A percentile compares a stretch with the other conserved stretches of the same genome.
These are phyloP conservation scores for Temnothorax longispinosus DNA, from an alignment of 1,140 invertebrate genomes.

Conservation along the genomic window DNA sequence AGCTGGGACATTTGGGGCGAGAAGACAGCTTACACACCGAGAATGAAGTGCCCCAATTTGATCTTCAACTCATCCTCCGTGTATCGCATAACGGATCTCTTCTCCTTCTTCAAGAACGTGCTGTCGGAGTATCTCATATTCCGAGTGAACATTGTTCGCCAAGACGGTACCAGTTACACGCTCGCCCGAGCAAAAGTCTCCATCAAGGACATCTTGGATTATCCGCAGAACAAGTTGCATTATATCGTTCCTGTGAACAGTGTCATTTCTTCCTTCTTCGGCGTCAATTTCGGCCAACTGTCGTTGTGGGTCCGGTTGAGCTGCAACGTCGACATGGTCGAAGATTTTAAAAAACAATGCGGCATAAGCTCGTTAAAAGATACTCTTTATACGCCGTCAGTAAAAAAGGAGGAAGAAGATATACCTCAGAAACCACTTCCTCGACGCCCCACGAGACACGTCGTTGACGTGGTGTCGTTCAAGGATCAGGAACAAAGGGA, in stretches of 20 bases:
- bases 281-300: constrained; percentile 77
- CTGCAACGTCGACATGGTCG: constrained; percentile 75
- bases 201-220: constrained; percentile 79
- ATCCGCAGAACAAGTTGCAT: constrained; percentile 81
- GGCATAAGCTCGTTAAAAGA: constrained; percentile 34
- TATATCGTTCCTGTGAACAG: constrained; percentile 76
- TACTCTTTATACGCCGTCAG: not conserved
- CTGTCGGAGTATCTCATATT: constrained; percentile 72
- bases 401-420: not conserved
- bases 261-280: constrained; percentile 53
- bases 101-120: constrained; percentile 75
- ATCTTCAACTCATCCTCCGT: constrained; percentile 79
- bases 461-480: not conserved
- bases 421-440: not conserved
- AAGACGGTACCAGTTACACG: constrained; percentile 49
- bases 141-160: constrained; percentile 73
- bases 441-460: not conserved
- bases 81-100: constrained; percentile 75
- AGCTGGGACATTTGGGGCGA: constrained; percentile 78
- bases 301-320: constrained; percentile 80
- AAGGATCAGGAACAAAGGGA: not conserved
- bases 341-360: constrained; percentile 70
- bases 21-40: constrained; percentile 69
- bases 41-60: constrained; percentile 74
- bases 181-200: constrained; percentile 75